Base-by-base conservation (phyloP, 2,797 vertebrate species). In the Sphaeramia orbicularis region DNA sequence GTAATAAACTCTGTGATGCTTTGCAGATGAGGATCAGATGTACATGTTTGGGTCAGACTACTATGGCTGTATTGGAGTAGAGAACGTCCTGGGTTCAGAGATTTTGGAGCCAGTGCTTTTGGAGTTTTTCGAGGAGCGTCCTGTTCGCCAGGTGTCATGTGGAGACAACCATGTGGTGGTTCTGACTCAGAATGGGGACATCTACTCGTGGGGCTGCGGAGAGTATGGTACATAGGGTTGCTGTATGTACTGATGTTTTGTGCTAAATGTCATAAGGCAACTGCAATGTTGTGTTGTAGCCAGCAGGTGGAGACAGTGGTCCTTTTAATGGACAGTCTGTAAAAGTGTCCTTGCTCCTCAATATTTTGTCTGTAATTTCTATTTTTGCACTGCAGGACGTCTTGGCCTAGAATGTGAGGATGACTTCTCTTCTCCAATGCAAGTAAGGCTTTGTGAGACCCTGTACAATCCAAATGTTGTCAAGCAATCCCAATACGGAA, bases 11-110 rank as follows among this genome's bases (percentile, higher is more conserved):
- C 8, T 38, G 15, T 51, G 24, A n/a, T 54, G 36, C 27, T 68
- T 47, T 81, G 21, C 89, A 99, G 98, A 99, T 79, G 98, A 99
- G 83, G 98, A 97, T 84, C 97, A 99, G 89, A 93, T 98, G 82
- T 99, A 98, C 91, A 96, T 96, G 90, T 99, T 99, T 65, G 98
- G 98, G 56, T 99, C 98, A 0, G 97, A 99, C 86, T 99, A 99
- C 76, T 99, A 99, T 0, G 98, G 98, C 81, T 99, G 97, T 87
- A 94, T 99, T n/a, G 98, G 98, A 0, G 76, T 98, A 56, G 96
- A 96, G 85, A 94, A 94, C 35, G 87, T 90, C 49, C 77, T 91
- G 15, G 96, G 96, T 21, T 80, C 86, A 19, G 96, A 99, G 88
- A 93, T 98, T 42, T 86, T 99, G 63, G 96, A 97, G 71, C 98